A percentile compares a stretch with the other conserved stretches of the same genome.
Conservation (phyloP, 2,888 invertebrate genomes). For the Dasypogon diadema region DNA sequence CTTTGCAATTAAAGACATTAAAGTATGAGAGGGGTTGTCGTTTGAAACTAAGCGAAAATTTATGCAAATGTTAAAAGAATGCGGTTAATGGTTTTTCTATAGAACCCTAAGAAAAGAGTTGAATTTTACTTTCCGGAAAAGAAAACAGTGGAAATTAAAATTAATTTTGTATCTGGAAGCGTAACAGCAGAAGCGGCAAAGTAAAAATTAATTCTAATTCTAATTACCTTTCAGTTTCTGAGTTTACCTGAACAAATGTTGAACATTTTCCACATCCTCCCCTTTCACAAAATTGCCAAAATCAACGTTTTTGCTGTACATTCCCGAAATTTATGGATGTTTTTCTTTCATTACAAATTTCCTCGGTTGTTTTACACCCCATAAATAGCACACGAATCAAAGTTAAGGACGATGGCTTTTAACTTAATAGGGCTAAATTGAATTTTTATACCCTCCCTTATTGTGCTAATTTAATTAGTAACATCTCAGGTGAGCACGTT, state of each 20-base stretch:
- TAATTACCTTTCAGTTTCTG: too few species aligned
- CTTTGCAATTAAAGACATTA: too few species aligned
- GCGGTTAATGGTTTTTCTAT: too few species aligned
- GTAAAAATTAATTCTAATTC: too few species aligned
- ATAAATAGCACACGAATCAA: conserved; percentile 16
- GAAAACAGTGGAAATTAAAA: too few species aligned
- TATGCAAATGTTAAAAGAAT: too few species aligned
- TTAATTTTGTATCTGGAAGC: too few species aligned
- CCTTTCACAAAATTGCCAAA: neutral
- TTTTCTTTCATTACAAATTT: neutral
- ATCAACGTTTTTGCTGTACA: neutral
- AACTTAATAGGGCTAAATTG: conserved; percentile 7
- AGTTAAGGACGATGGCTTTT: conserved; percentile 7
- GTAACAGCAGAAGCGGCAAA: too few species aligned
- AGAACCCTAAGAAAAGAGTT: too few species aligned
- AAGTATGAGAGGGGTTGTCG: too few species aligned
- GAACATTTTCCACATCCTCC: neutral
- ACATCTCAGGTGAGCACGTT: conserved; percentile 29
- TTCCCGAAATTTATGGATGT: neutral
- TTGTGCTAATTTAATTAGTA: conserved; percentile 21
- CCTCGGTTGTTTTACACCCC: neutral
- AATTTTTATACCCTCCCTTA: conserved; percentile 10
- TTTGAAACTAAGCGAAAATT: too few species aligned
- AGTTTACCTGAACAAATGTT: neutral
- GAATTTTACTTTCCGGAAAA: too few species aligned